Conservation (phyloP, 2,113 vertebrate genomes). For the Nothobranchius furzeri region DNA sequence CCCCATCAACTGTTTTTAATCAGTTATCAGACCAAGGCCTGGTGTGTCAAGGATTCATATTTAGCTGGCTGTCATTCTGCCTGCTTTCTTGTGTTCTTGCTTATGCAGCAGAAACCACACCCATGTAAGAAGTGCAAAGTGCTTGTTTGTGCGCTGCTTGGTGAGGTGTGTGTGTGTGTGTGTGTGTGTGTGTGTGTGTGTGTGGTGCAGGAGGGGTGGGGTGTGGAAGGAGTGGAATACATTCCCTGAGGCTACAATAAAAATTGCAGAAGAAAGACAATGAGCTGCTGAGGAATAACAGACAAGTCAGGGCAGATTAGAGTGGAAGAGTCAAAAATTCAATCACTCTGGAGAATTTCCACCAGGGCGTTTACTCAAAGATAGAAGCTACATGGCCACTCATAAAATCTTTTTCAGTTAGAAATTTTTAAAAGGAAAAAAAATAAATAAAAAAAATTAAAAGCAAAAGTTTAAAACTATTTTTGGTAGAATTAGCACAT, state of each 20-base stretch:
- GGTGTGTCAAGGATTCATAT: conserved; percentile 50
- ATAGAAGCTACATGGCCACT: no score
- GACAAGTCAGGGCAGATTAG: conserved; percentile 65
- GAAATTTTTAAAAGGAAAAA: no score
- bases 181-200: conserved; percentile 28
- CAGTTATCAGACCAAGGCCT: conserved; percentile 31
- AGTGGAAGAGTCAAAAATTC: not conserved
- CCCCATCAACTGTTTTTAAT: conserved; percentile 40
- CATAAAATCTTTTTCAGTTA: no score
- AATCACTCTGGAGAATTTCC: not conserved
- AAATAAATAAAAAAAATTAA: no score
- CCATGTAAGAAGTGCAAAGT: conserved; percentile 59
- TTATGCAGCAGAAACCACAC: conserved; percentile 68
- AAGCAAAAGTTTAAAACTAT: no score
- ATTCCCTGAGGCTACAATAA: conserved; percentile 66
- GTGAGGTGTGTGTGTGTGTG: conserved; percentile 33
- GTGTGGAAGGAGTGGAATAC: conserved; percentile 54
- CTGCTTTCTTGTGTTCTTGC: conserved; percentile 40
- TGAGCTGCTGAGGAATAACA: conserved; percentile 21
- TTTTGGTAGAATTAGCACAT: no score
- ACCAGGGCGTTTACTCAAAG: no score
- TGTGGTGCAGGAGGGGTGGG: not conserved
- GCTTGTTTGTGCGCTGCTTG: conserved; percentile 23
- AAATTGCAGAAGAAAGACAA: conserved; percentile 56
- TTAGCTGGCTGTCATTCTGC: conserved; percentile 52